phyloP scores from a whole-genome alignment of 1,140 invertebrate genomes.

The Microplitis demolitor region DNA sequence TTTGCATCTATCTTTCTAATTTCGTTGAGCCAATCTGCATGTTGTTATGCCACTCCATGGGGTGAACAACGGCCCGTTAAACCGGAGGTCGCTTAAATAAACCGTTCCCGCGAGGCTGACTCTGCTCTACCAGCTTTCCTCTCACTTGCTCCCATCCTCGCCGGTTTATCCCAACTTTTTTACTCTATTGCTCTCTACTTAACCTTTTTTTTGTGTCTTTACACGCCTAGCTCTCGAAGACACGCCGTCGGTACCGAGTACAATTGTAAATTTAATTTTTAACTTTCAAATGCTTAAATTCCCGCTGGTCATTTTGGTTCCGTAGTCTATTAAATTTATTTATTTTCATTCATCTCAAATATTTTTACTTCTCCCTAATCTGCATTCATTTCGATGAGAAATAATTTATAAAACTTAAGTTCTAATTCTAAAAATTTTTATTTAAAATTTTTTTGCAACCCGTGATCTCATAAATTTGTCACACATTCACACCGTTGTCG shows the following conservation, averaged over 20 bases:
- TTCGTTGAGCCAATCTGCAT: slow-evolving; percentile 50
- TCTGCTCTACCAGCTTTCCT: slow-evolving; percentile 2
- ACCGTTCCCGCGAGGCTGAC: slow-evolving; percentile 39
- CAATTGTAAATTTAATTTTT: slow-evolving; percentile 6
- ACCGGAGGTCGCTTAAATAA: slow-evolving; percentile 46
- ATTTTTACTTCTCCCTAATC: neutral
- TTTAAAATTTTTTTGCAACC: too few relatives aligned
- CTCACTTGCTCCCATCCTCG: neutral
- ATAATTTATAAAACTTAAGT: too few relatives aligned
- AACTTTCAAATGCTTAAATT: neutral
- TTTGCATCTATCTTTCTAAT: slow-evolving; percentile 55
- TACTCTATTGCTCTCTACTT: neutral
- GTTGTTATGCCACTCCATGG: slow-evolving; percentile 42
- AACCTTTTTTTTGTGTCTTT: slow-evolving; percentile 1
- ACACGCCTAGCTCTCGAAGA: neutral
- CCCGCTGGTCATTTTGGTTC: neutral
- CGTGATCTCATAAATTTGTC: too few relatives aligned
- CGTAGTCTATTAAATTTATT: neutral
- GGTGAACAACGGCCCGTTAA: slow-evolving; percentile 40
- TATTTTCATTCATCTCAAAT: neutral
- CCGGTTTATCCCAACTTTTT: neutral
- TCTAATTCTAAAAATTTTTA: too few relatives aligned
- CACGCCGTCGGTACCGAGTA: neutral
- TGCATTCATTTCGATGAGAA: neutral
- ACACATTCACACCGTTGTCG: too few relatives aligned